These are phyloP conservation scores for Acropora yongei DNA, from an alignment of 64 coral and sea anemone species.

Conservation along the genomic window DNA sequence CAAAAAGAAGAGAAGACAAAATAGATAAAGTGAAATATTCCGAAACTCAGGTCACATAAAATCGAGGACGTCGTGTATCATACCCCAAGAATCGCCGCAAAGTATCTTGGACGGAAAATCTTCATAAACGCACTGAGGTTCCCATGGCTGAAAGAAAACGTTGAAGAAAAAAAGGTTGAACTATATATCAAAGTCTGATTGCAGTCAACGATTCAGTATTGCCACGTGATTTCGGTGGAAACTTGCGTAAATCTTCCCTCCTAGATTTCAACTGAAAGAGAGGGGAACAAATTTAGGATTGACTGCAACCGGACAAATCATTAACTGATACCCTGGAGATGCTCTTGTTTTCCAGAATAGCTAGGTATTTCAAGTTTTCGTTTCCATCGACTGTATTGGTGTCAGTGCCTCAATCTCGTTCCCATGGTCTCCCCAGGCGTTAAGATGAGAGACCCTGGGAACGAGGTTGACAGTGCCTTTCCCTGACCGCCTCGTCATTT, in stretches of 20 bases:
- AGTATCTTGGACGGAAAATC: constrained; percentile 88
- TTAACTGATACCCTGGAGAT: no score
- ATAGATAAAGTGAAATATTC: not conserved
- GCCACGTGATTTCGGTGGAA: not conserved
- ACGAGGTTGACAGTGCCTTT: no score
- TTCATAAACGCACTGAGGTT: constrained; percentile 84
- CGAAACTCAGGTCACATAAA: not conserved
- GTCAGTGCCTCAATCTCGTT: no score
- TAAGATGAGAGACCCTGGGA: no score
- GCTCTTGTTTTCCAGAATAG: no score
- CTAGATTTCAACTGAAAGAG: no score
- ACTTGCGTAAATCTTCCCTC: not conserved
- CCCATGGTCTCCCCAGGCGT: no score
- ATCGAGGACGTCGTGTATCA: not conserved
- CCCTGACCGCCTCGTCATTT: no score
- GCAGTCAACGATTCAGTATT: not conserved
- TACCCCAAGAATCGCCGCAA: constrained; percentile 98
- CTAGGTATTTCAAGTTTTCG: no score
- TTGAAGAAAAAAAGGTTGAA: not conserved
- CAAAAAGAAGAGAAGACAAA: not conserved
- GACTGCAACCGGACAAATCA: no score
- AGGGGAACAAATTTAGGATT: no score
- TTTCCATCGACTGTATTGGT: no score
- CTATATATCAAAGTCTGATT: not conserved
- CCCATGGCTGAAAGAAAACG: constrained; percentile 76